Evolutionary conservation across 2,113 vertebrate species (phyloP).

Genomic region (Tyto alba): DNA sequence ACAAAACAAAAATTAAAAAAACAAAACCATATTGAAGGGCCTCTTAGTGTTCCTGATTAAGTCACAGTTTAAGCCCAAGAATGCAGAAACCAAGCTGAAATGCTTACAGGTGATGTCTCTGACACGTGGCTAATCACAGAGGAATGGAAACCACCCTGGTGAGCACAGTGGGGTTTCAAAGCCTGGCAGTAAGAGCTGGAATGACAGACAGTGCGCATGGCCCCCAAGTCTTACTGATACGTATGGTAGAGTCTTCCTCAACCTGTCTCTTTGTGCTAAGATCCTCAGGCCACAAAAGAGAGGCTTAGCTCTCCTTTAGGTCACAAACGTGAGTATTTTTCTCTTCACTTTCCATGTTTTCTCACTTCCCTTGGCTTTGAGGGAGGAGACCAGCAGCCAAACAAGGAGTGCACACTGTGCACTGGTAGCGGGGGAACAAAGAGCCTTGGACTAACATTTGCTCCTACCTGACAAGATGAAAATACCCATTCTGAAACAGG

Average conservation of each 20-base stretch:
- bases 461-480: not conserved
- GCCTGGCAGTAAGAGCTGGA: not conserved
- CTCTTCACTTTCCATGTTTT: not conserved
- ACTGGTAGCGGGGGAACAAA: not conserved
- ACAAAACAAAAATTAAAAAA: not conserved
- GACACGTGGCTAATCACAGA: not conserved
- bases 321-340: not conserved
- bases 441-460: not conserved
- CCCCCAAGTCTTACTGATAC: not conserved
- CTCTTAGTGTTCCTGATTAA: not conserved
- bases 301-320: not conserved
- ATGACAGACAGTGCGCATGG: not conserved
- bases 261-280: not conserved
- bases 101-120: not conserved
- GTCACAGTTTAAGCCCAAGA: not conserved
- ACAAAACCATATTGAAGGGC: accelerated
- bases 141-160: not conserved
- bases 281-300: not conserved
- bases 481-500: not conserved
- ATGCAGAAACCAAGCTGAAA: not conserved
- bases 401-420: not conserved
- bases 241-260: not conserved
- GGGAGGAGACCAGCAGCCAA: not conserved
- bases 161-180: not conserved
- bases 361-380: not conserved